phyloP scores from a whole-genome alignment of 2,113 vertebrate species.

The Cyphomyrus plagiostoma region DNA sequence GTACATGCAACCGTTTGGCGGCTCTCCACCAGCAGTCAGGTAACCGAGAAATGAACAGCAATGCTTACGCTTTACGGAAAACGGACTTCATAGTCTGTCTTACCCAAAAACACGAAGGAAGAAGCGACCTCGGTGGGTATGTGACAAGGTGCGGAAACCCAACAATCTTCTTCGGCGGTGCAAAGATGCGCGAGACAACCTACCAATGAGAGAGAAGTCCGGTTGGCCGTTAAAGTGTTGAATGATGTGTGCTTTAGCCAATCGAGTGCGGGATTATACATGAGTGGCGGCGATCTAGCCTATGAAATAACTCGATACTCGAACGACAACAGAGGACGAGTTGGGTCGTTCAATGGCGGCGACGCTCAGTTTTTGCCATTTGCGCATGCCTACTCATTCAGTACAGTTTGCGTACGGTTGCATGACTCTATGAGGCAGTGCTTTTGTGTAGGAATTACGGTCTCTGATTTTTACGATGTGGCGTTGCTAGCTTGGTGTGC shows the following conservation, averaged over 20 bases:
- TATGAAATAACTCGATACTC: neutral
- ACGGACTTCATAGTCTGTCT: neutral
- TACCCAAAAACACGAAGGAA: neutral
- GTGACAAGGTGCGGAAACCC: neutral
- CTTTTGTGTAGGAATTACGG: neutral
- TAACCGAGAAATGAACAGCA: neutral
- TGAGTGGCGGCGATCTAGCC: neutral
- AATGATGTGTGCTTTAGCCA: neutral
- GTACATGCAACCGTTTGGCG: neutral
- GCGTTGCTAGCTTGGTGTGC: neutral
- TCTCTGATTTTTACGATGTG: neutral
- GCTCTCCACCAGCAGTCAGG: neutral
- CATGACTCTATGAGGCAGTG: neutral
- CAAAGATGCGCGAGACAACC: conserved; percentile 6
- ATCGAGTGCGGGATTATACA: neutral
- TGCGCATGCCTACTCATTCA: neutral
- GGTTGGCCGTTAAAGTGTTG: neutral
- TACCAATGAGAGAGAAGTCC: neutral
- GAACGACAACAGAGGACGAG: neutral
- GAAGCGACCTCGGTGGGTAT: neutral
- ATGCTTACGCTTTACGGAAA: neutral
- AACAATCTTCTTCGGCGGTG: neutral
- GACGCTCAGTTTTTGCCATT: neutral
- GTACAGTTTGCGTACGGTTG: neutral
- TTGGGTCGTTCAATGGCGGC: neutral